These are phyloP conservation scores for Aethes cnicana DNA, from an alignment of 2,888 invertebrate genomes.

Conservation along the genomic window DNA sequence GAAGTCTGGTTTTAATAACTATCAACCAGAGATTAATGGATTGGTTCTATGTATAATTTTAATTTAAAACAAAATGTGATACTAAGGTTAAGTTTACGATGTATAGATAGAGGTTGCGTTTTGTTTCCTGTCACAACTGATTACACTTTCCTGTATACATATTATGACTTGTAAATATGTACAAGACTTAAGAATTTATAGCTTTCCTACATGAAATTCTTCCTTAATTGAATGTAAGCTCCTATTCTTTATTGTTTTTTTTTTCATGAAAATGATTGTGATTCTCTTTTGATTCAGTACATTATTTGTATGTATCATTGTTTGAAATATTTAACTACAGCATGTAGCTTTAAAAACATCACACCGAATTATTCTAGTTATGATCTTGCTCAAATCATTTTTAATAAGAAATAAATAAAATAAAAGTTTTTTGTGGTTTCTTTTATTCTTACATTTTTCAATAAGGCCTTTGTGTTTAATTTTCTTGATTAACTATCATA, in stretches of 20 bases:
- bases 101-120: conserved; percentile 40
- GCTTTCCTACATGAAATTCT: not conserved
- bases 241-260: conserved; percentile 7
- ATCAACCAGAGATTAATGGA: not conserved
- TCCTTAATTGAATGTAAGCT: conserved; percentile 12
- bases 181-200: conserved; percentile 23
- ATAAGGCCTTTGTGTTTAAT: conserved; percentile 1
- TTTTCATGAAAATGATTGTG: conserved; percentile 13
- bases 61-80: conserved; percentile 60
- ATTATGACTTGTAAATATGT: conserved; percentile 37
- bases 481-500: conserved; percentile 8
- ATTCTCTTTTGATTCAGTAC: conserved; percentile 24
- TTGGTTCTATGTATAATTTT: conserved; percentile 28
- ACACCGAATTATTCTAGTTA: conserved; percentile 24
- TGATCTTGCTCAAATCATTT: conserved; percentile 23
- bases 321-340: conserved; percentile 3
- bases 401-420: conserved; percentile 11
- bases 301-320: conserved; percentile 13
- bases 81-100: conserved; percentile 60
- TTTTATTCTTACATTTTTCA: conserved; percentile 8
- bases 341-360: conserved; percentile 5
- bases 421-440: conserved; percentile 6
- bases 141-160: conserved; percentile 39
- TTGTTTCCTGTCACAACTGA: conserved; percentile 32
- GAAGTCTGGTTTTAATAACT: no score